Evolutionary conservation across 2,797 vertebrate genomes (phyloP).

Genomic region (Tokudaia tokunoshimensis): DNA sequence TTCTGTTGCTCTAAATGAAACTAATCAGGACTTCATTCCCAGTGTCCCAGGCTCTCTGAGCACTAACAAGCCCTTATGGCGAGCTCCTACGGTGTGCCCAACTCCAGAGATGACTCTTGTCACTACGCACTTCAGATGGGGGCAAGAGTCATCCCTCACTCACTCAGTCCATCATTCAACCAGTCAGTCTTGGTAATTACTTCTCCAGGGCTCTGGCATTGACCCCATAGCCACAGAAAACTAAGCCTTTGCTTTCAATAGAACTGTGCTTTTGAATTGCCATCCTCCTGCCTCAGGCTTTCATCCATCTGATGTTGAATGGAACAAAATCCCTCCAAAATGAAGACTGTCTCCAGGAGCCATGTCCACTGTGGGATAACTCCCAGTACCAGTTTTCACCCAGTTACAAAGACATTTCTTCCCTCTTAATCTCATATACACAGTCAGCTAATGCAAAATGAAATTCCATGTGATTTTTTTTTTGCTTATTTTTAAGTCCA

Average conservation of each 20-base stretch:
- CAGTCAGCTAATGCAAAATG: conserved; percentile 28
- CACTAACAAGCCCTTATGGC: rapidly evolving
- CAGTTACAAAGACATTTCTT: neutral
- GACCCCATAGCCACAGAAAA: neutral
- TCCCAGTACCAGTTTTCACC: neutral
- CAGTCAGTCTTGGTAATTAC: neutral
- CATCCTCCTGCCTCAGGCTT: neutral
- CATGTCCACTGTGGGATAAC: neutral
- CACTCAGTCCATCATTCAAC: neutral
- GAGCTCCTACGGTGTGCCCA: neutral
- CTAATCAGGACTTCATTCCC: conserved; percentile 81
- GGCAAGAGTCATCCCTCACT: no score
- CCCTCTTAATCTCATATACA: neutral
- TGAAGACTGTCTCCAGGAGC: neutral
- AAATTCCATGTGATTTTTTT: conserved; percentile 53
- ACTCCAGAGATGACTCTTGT: no score
- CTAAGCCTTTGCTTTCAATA: neutral
- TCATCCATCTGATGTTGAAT: neutral
- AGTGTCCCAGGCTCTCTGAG: conserved; percentile 57
- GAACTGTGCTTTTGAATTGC: neutral
- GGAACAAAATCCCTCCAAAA: neutral
- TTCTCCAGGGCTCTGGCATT: neutral
- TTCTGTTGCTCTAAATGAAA: conserved; percentile 86
- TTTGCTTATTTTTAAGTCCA: conserved; percentile 70
- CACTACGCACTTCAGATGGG: rapidly evolving